phyloP scores from a whole-genome alignment of 2,888 invertebrate species.

The Epistrophe grossulariae region DNA sequence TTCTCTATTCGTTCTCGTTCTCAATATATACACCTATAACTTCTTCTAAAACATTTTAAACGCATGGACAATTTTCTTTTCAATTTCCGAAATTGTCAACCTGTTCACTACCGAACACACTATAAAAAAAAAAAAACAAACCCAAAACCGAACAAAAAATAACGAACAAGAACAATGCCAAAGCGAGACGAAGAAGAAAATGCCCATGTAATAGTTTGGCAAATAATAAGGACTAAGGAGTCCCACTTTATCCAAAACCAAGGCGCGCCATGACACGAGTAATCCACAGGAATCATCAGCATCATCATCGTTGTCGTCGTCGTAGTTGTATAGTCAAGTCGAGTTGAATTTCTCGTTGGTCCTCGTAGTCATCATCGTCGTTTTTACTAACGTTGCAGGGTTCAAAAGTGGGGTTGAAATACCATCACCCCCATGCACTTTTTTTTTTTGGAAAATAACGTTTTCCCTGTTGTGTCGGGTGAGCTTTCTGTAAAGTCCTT shows the following conservation, averaged over 20 bases:
- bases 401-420: constrained; percentile 41
- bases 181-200: constrained; percentile 39
- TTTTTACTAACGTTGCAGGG: constrained; percentile 40
- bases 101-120: constrained; percentile 58
- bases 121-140: constrained; percentile 21
- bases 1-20: neutral
- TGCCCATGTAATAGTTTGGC: constrained; percentile 71
- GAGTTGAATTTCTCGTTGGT: constrained; percentile 12
- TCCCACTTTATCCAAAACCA: constrained; percentile 54
- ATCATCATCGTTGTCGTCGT: constrained; percentile 59
- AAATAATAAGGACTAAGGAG: constrained; percentile 66
- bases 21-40: neutral
- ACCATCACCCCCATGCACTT: constrained; percentile 53
- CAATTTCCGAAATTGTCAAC: constrained; percentile 76
- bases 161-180: constrained; percentile 28
- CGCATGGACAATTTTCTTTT: constrained; percentile 74
- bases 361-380: constrained; percentile 11
- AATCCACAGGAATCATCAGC: constrained; percentile 72
- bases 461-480: neutral
- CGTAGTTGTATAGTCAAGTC: constrained; percentile 13
- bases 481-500: constrained; percentile 13
- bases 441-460: constrained; percentile 49
- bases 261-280: constrained; percentile 71
- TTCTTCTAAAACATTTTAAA: constrained; percentile 59
- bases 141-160: constrained; percentile 13